phyloP scores from a whole-genome alignment of 2,888 invertebrate genomes.

The Lasioglossum pauxillum region DNA sequence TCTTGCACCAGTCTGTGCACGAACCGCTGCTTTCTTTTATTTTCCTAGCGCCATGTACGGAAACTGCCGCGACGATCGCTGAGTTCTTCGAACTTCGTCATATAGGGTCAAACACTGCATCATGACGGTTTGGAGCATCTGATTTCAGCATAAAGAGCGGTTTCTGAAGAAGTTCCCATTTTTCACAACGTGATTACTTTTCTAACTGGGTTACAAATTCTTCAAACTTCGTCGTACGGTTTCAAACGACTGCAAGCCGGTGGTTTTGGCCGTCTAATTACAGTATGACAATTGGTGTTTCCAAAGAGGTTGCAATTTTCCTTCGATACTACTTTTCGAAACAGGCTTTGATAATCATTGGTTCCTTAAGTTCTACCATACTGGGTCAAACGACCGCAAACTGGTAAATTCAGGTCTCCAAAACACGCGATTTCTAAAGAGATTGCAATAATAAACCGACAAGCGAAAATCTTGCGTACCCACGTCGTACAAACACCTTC shows the following conservation, averaged over 20 bases:
- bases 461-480: neutral
- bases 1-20: neutral
- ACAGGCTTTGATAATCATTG: neutral
- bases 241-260: neutral
- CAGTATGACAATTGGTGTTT: neutral
- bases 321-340: neutral
- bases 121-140: no score
- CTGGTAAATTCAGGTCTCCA: neutral
- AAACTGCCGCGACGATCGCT: neutral
- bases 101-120: no score
- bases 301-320: neutral
- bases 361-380: neutral
- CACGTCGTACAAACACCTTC: neutral
- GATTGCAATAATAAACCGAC: neutral
- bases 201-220: neutral
- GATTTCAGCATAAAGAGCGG: no score
- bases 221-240: neutral
- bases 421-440: neutral
- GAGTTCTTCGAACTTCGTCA: no score
- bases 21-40: neutral
- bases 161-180: no score
- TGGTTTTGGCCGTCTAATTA: neutral
- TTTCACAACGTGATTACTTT: no score
- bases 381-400: neutral
- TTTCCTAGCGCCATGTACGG: neutral